Evolutionary conservation across 2,797 vertebrate species (phyloP), one percentile per base, ranked within the genome.

Genomic region (Melanogrammus aeglefinus): DNA sequence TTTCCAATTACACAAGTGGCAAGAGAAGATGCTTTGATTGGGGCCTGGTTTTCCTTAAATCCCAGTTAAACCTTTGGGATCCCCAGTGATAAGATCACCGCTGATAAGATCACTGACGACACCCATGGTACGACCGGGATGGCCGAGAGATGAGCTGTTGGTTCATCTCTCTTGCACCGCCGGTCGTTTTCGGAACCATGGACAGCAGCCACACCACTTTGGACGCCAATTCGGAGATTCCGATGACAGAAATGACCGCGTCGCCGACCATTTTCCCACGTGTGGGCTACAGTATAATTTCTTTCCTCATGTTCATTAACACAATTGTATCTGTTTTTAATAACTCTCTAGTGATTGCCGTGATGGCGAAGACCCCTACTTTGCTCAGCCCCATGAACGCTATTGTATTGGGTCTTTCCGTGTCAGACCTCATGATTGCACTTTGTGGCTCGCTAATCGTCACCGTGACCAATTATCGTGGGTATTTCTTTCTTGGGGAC

Each of bases 371-470:
- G 83, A 90, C 91, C 1, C 75, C 79, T 47, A 77, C 85, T 75
- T 86, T 93, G 1, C 82, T 88, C 35, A 91, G 86, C 33, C 89
- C 91, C 2, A 91, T 91, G 69, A 85, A 87, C 71, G n/a, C 91
- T 38, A 91, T 93, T 1, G 86, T 94, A 84, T 75, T 93, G 78
- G 90, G 87, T 78, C 85, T 92, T 1, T 90, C 79, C 0, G 89
- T 93, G 89, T 95, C 92, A 5, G 91, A 95, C 84, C 88, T 93
- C 24, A 91, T 94, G 90, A 93, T 95, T 12, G 90, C 90, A 36
- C 47, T 85, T 29, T 93, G 87, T 29, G 91, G 91, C 75, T 95
- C 92, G 0, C 81, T 94, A 16, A 82, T 91, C 9, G 91, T 92
- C 79, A 91, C 92, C 74, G 85, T 93, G 84, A 95, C 92, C 76